These are phyloP conservation scores for Eidolon dupreanum DNA, from an alignment of 2,797 vertebrate genomes.

Conservation along the genomic window DNA sequence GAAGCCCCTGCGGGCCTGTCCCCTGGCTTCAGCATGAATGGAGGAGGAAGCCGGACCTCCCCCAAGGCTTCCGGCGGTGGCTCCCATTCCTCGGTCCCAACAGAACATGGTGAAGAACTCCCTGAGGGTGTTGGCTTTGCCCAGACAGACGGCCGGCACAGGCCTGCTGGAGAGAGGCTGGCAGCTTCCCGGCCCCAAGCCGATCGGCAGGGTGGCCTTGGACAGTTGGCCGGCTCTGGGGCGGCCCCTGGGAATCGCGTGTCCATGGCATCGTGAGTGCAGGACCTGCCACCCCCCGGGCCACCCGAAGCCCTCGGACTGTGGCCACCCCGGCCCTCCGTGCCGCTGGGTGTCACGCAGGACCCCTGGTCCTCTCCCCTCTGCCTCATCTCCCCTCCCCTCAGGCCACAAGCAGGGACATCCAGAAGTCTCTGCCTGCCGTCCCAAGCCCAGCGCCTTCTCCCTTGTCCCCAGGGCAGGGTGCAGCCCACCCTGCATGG, in stretches of 20 bases:
- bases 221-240: no score
- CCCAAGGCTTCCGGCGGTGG: no score
- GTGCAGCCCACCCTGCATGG: no score
- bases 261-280: rapidly evolving
- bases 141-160: background rate
- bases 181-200: background rate
- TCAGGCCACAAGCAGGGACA: background rate
- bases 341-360: background rate
- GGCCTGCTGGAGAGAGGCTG: background rate
- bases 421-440: no score
- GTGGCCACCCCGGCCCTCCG: background rate
- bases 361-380: background rate
- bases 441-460: background rate
- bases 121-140: background rate
- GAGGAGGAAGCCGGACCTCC: no score
- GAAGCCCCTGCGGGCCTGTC: background rate
- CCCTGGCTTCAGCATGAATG: background rate
- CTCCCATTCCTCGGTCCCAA: background rate
- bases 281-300: background rate
- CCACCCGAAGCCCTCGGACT: background rate
- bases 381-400: background rate
- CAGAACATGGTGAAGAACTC: background rate
- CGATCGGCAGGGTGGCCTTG: background rate
- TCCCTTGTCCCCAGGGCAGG: background rate
- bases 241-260: no score